These are phyloP conservation scores for Stramonita haemastoma DNA, from an alignment of 2,888 invertebrate species.

Conservation along the genomic window DNA sequence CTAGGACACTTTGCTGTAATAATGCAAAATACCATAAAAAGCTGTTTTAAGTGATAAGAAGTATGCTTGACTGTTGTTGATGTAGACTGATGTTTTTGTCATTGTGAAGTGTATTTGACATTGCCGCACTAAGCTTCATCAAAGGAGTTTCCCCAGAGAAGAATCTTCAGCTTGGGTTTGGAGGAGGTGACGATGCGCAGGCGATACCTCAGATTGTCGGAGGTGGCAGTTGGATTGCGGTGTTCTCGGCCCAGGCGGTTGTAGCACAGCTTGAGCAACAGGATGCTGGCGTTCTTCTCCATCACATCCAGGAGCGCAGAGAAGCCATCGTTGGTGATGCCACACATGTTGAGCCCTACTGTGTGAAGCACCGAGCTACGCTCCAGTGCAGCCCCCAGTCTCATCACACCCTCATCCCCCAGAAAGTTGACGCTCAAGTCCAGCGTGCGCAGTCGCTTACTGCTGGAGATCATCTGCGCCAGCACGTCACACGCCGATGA, in stretches of 20 bases:
- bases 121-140: constrained; percentile 58
- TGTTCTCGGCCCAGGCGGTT: constrained; percentile 71
- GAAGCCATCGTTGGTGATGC: constrained; percentile 74
- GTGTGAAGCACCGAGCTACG: constrained; percentile 66
- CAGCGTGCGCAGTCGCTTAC: constrained; percentile 64
- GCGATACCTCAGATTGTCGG: constrained; percentile 70
- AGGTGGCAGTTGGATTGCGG: constrained; percentile 62
- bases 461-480: constrained; percentile 68
- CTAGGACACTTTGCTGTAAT: too few species aligned
- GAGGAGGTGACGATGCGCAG: constrained; percentile 72
- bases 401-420: constrained; percentile 67
- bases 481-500: constrained; percentile 65
- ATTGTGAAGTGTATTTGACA: not conserved
- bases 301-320: constrained; percentile 70
- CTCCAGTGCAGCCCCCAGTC: constrained; percentile 69
- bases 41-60: too few species aligned
- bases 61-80: too few species aligned
- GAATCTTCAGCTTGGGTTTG: constrained; percentile 73
- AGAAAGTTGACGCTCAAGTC: constrained; percentile 74
- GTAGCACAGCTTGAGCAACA: constrained; percentile 73
- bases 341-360: constrained; percentile 75
- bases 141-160: constrained; percentile 75
- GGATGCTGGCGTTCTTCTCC: constrained; percentile 68
- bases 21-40: too few species aligned
- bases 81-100: too few species aligned